Evolutionary conservation across 2,888 invertebrate genomes (phyloP), one percentile per base, ranked within the genome.

Genomic region (Heliconius ethilla): DNA sequence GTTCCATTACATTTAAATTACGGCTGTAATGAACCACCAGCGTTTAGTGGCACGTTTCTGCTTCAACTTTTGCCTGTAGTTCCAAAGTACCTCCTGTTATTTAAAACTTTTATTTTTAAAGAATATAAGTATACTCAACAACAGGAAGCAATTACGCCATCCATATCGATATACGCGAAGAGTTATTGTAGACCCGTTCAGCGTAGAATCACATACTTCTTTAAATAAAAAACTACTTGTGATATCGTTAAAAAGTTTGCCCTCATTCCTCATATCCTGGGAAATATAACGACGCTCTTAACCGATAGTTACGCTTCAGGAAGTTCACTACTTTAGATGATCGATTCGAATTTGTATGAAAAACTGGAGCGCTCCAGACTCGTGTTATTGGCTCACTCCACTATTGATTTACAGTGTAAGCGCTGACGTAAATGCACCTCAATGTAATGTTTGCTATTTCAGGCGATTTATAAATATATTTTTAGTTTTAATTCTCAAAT

Each of bases 181-280:
- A 25, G 25, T 63, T 62, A 62, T 63, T 73, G 18, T 33, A 55
- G 29, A 22, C 18, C 51, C 63, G 27, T 63, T 69, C 75, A 75
- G 18, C 40, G 62, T 25, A 18, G 37, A 25, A n/a, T 25, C 27
- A 59, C 75, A 75, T 72, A 72, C 62, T 40, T n/a, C 65, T 51
- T 40, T 63, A 76, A 63, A 77, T n/a, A 62, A 77, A n/a, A 65
- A 78, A 62, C 62, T 33, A 63, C 78, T 55, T 69, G 62, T 18
- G 51, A 51, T 75, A 75, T 77, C 66, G 70, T 79, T 79, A 55
- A 78, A 79, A 78, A 78, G 75, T 79, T 79, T 65, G 78, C 62
- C 78, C 67, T 72, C 77, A 75, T 75, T 77, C 67, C 37, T 65
- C 70, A 75, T 67, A 77, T 77, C 77, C 79, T 72, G 75, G 67